phyloP scores from a whole-genome alignment of 2,113 vertebrate genomes.

The Propithecus coquereli region DNA sequence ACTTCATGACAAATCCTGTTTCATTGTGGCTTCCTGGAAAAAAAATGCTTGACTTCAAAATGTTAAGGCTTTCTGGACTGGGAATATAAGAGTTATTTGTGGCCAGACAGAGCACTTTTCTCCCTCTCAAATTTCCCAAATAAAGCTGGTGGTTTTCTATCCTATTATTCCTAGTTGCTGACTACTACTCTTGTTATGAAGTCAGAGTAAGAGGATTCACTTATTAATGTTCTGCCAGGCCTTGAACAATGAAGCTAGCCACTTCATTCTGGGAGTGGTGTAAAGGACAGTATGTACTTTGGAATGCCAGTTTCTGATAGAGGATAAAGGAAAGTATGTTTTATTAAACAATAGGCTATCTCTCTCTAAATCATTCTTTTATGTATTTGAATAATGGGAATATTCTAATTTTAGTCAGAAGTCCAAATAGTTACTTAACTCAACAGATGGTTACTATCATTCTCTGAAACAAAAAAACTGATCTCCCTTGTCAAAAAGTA shows the following conservation, averaged over 20 bases:
- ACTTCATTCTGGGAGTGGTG: not conserved
- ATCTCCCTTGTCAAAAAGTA: conserved; percentile 22
- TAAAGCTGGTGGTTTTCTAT: conserved; percentile 6
- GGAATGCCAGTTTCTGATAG: not conserved
- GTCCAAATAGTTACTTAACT: conserved; percentile 34
- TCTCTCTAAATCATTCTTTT: not conserved
- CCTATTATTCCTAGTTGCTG: not conserved
- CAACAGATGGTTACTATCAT: conserved; percentile 18
- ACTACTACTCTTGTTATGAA: not conserved
- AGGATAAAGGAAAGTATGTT: conserved; percentile 2
- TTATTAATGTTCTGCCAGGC: not conserved
- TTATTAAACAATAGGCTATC: not conserved
- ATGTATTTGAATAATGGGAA: conserved; percentile 31
- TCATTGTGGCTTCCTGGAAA: conserved; percentile 40
- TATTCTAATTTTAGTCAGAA: not conserved
- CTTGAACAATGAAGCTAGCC: not conserved
- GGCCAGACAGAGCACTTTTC: not conserved
- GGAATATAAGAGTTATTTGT: not conserved
- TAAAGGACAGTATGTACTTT: conserved; percentile 1
- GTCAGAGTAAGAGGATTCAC: not conserved
- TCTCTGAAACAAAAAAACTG: not conserved
- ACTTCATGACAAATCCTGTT: conserved; percentile 40
- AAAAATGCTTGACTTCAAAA: conserved; percentile 42
- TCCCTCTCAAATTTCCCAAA: not conserved
- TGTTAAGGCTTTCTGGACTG: not conserved